Percentiles rank a stretch among this genome's conserved stretches.
Conservation (phyloP, 2,797 vertebrate genomes). For the Lithobates sylvaticus region DNA sequence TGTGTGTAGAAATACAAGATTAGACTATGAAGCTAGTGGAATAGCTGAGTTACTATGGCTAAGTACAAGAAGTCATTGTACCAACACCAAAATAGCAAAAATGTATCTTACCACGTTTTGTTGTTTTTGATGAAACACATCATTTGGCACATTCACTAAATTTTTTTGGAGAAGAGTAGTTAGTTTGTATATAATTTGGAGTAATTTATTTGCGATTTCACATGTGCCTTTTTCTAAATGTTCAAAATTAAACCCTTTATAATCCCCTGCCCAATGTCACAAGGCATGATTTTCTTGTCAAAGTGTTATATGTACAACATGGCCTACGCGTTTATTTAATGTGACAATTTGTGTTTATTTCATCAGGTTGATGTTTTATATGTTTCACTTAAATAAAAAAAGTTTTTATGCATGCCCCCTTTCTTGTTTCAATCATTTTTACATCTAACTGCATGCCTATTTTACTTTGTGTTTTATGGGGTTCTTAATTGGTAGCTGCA, state of each 20-base stretch:
- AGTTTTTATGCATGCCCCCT: constrained; percentile 30
- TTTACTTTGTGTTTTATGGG: not conserved
- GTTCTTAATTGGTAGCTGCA: not conserved
- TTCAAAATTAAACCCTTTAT: not conserved
- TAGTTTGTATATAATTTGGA: not conserved
- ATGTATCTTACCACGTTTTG: not conserved
- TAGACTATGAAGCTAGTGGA: not conserved
- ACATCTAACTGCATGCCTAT: not conserved
- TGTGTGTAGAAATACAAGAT: not conserved
- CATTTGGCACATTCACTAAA: not conserved
- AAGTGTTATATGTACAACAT: not conserved
- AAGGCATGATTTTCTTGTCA: not conserved
- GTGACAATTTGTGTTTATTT: constrained; percentile 2
- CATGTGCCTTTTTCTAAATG: not conserved
- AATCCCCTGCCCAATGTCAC: not conserved
- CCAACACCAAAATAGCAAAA: not conserved
- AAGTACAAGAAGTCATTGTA: not conserved
- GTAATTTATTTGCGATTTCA: not conserved
- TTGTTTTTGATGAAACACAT: not conserved
- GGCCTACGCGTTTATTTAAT: not conserved
- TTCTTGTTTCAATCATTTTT: constrained; percentile 41
- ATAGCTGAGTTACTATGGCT: not conserved
- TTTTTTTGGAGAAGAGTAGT: not conserved
- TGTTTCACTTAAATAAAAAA: constrained; percentile 39
- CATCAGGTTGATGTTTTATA: constrained; percentile 19